Evolutionary conservation across 2,797 vertebrate genomes (phyloP).

Genomic region (Lemur catta): DNA sequence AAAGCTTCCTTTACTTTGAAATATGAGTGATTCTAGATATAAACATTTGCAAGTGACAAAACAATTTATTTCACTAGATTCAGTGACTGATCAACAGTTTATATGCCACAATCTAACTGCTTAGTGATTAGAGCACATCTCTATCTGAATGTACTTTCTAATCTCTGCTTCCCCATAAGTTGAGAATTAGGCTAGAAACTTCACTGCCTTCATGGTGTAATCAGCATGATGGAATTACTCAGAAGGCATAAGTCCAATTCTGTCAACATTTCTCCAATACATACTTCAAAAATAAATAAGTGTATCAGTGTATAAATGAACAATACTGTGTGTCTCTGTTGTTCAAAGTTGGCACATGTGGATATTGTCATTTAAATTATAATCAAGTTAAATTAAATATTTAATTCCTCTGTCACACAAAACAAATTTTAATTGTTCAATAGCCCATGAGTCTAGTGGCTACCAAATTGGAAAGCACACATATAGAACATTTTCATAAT

Average conservation of each 20-base stretch:
- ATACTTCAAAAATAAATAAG: background rate
- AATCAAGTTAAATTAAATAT: background rate
- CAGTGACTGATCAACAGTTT: background rate
- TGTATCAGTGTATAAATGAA: background rate
- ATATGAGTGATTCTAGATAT: background rate
- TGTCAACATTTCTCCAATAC: background rate
- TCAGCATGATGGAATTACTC: background rate
- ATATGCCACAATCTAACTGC: background rate
- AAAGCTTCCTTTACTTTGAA: background rate
- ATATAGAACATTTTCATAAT: background rate
- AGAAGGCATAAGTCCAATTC: background rate
- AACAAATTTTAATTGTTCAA: background rate
- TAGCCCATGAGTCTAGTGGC: background rate
- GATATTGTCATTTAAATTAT: background rate
- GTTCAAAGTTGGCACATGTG: background rate
- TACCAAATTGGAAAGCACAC: background rate
- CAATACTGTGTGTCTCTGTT: background rate
- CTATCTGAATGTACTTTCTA: background rate
- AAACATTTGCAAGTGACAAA: constrained; percentile 13
- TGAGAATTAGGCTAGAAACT: background rate
- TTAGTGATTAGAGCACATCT: background rate
- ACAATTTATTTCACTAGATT: background rate
- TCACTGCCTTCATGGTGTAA: background rate
- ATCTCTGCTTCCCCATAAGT: background rate
- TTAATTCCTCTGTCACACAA: background rate